Evolutionary conservation across 2,797 vertebrate species (phyloP), one percentile per base, ranked within the genome.

Genomic region (Coendou prehensilis): DNA sequence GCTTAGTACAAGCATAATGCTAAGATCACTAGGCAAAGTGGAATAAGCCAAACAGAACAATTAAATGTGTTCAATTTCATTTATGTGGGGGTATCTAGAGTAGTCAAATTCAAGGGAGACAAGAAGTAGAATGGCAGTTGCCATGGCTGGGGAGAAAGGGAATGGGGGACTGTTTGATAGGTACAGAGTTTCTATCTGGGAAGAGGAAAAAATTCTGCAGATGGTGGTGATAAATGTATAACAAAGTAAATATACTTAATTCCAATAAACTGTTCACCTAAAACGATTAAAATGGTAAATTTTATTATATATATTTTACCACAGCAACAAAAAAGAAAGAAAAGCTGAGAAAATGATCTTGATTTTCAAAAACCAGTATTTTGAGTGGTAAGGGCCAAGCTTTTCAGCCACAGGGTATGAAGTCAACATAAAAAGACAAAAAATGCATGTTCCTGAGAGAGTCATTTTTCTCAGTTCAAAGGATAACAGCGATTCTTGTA

Each of bases 381-480:
- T 82, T 87, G 57, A 84, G 80, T 56, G 76, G 11, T 17, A 81
- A 81, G 41, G 84, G 13, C 5, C 45, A 23, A 30, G 18, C 30
- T 80, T 73, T 94, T 88, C 47, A 67, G 30, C 20, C 41, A 63
- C 5, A 61, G 47, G 14, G 0, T 37, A 63, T 50, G 56, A n/a
- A 85, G 73, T 63, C 11, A 52, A 52, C 54, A 78, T 76, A 64
- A 89, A 63, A 50, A 79, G 33, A 41, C 0, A 89, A 56, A 71
- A 75, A 73, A 57, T 10, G 17, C 17, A 69, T 4, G 1, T 47
- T 78, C 76, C 15, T 3, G 1, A 26, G 37, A 73, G n/a, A 82
- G 50, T n/a, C 20, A 67, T 84, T 88, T 82, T 95, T 92, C 52
- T 69, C 23, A 71, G 56, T 84, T 83, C 33, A 88, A 63, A 93